These are phyloP conservation scores for Cottus gobio DNA, from an alignment of 2,113 vertebrate genomes.

Conservation along the genomic window DNA sequence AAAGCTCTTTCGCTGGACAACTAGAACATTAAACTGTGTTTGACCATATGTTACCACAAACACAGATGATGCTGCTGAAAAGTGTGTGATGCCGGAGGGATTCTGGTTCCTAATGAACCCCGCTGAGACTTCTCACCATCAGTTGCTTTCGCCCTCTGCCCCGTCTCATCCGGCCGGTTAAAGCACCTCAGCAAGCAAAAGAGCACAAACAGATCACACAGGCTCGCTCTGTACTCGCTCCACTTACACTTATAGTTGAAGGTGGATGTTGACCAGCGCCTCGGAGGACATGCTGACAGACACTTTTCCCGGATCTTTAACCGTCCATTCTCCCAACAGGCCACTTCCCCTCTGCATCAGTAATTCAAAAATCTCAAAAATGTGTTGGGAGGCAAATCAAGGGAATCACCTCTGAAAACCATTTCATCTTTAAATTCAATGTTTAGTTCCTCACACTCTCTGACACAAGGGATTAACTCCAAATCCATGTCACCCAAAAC, in stretches of 20 bases:
- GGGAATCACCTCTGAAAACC: constrained; percentile 11
- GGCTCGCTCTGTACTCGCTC: background rate
- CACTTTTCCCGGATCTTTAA: constrained; percentile 50
- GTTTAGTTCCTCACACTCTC: constrained; percentile 7
- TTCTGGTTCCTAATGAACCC: constrained; percentile 70
- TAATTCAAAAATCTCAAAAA: constrained; percentile 46
- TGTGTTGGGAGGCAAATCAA: constrained; percentile 17
- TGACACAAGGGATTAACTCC: constrained; percentile 23
- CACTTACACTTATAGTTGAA: constrained; percentile 4
- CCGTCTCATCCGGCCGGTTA: constrained; percentile 52
- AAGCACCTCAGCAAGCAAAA: constrained; percentile 32
- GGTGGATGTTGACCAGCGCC: constrained; percentile 54
- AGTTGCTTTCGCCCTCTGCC: constrained; percentile 19
- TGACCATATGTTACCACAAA: constrained; percentile 37
- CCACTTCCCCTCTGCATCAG: constrained; percentile 29
- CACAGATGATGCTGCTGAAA: constrained; percentile 57
- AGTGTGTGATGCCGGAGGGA: constrained; percentile 36
- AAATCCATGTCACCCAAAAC: constrained; percentile 16
- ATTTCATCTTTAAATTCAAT: constrained; percentile 12
- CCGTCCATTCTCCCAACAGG: constrained; percentile 37
- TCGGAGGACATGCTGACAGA: constrained; percentile 44
- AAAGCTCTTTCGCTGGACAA: constrained; percentile 39
- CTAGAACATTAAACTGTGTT: constrained; percentile 20
- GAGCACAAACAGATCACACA: constrained; percentile 23
- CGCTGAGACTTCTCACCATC: constrained; percentile 56